Conservation (phyloP, 2,797 vertebrate species). For the Paguma larvata region DNA sequence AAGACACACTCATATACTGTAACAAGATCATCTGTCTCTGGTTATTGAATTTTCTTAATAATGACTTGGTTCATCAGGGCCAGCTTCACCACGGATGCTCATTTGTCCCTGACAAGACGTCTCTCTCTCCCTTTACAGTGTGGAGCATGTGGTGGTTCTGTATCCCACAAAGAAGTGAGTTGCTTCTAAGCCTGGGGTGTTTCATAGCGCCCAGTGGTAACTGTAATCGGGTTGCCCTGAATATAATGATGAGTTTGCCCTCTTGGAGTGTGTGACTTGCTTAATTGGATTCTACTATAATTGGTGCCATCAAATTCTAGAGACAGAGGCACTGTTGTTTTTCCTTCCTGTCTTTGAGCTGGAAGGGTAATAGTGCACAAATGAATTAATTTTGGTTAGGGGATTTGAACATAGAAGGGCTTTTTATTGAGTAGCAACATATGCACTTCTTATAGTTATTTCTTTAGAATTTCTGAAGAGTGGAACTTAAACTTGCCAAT, state of each 20-base stretch:
- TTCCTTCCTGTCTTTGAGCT: constrained; percentile 66
- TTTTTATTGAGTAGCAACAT: constrained; percentile 72
- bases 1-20: neutral
- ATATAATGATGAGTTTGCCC: constrained; percentile 71
- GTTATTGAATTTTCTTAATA: constrained; percentile 71
- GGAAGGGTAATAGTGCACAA: constrained; percentile 78
- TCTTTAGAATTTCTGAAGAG: constrained; percentile 56
- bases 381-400: constrained; percentile 82
- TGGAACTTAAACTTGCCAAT: constrained; percentile 33
- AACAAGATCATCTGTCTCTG: constrained; percentile 50
- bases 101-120: constrained; percentile 59
- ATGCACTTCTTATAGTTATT: constrained; percentile 65
- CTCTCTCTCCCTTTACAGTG: neutral
- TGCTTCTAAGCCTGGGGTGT: constrained; percentile 67
- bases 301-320: constrained; percentile 79
- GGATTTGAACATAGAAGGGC: constrained; percentile 77
- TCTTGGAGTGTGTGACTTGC: constrained; percentile 78
- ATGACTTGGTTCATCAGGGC: constrained; percentile 66
- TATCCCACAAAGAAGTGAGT: constrained; percentile 65
- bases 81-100: neutral
- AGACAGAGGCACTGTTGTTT: constrained; percentile 82
- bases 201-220: constrained; percentile 43
- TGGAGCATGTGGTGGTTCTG: constrained; percentile 55
- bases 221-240: constrained; percentile 34
- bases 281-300: constrained; percentile 80